Percentiles rank a stretch among this genome's conserved stretches.
Evolutionary conservation across 1,140 invertebrate species (phyloP).

Genomic region (Ceratosolen fusciceps): DNA sequence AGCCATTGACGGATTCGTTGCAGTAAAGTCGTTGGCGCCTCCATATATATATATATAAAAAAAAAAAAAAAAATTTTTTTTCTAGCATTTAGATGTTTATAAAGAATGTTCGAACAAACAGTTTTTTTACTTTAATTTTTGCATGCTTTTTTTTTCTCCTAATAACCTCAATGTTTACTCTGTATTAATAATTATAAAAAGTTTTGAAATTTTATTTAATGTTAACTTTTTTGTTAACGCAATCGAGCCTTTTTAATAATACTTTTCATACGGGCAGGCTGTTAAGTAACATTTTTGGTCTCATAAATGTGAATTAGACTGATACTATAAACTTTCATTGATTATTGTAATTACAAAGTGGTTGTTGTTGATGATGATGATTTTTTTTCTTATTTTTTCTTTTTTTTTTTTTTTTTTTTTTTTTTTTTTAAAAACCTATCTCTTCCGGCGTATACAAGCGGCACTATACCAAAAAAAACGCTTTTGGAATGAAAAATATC

Average conservation of each 20-base stretch:
- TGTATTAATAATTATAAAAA: conserved; percentile 3
- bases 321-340: conserved; percentile 7
- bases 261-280: background rate
- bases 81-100: conserved; percentile 18
- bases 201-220: conserved; percentile 1
- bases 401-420: too few relatives aligned
- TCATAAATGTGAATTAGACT: conserved; percentile 17
- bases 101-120: conserved; percentile 10
- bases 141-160: conserved; percentile 14
- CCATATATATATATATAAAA: too few relatives aligned
- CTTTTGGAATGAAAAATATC: background rate
- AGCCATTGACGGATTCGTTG: background rate
- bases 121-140: conserved; percentile 24
- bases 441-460: background rate
- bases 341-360: background rate
- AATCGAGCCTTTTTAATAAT: conserved; percentile 8
- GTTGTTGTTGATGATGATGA: too few relatives aligned
- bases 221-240: background rate
- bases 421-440: too few relatives aligned
- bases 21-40: background rate
- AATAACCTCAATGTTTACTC: conserved; percentile 2
- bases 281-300: conserved; percentile 1
- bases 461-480: background rate
- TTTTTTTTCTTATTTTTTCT: too few relatives aligned
- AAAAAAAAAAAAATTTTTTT: too few relatives aligned